Evolutionary conservation across 1,140 invertebrate genomes (phyloP), one percentile per base, ranked within the genome.

Genomic region (Aethina tumida): DNA sequence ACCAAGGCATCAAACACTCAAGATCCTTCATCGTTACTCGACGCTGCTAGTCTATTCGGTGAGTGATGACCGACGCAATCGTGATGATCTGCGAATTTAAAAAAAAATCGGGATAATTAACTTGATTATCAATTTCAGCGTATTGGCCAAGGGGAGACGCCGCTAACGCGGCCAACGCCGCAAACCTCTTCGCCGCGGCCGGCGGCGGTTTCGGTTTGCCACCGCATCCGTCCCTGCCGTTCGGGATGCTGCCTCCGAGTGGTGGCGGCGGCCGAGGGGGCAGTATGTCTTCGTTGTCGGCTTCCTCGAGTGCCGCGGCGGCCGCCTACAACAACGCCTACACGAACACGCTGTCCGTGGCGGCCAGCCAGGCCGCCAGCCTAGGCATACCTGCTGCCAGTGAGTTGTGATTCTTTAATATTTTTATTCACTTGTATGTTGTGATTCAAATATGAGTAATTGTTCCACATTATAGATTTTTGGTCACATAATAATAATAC

Each of bases 311-410:
- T 25, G 59, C 54, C 27, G 61, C 60, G 36, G 59, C 55, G 35
- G 62, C 66, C 17, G 70, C 65, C 36, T 68, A 60, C 39, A 64
- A 60, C 49, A 73, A 73, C 55, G 73, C 75, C 45, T 75, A 77
- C 55, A 74, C 79, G 35, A 81, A 78, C 38, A 84, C 81, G 25
- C 71, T 85, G 44, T 79, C 79, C 41, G 81, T 83, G 37, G 82
- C 81, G 17, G 83, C 81, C 35, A 84, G 75, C 59, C 83, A 85
- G 63, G 82, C 82, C 17, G 81, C 82, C 20, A 83, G 79, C 53
- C 63, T 87, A 47, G 75, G 77, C 43, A 64, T 75, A 49, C 74
- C 75, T 22, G 63, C 61, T 31, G 74, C 75, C 55, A 78, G 75
- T 78, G 53, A 74, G 73, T 71, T 33, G 9, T 18, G 5, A 31